Percentiles rank a stretch among this genome's conserved stretches.
Evolutionary conservation across 2,797 vertebrate species (phyloP).

Genomic region (Aratinga solstitialis): DNA sequence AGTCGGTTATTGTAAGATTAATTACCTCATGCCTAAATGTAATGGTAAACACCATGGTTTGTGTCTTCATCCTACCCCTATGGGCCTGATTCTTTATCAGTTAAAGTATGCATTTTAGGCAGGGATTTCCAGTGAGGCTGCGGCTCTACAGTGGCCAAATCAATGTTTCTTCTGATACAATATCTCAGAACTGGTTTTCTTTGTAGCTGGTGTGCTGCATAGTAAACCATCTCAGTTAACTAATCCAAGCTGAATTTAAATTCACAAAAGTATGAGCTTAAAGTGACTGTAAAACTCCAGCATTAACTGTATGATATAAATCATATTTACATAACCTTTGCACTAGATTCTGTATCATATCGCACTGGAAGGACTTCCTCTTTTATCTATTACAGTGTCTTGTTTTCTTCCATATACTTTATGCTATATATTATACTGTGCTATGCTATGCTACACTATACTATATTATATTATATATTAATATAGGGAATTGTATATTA

Average conservation of each 20-base stretch:
- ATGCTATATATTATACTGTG: not conserved
- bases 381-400: not conserved
- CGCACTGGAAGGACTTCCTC: not conserved
- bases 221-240: not conserved
- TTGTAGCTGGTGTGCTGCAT: not conserved
- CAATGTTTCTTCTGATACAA: not conserved
- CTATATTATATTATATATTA: not conserved
- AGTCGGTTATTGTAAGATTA: not conserved
- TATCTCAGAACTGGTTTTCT: not conserved
- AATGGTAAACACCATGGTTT: not conserved
- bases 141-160: not conserved
- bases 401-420: not conserved
- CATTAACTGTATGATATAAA: not conserved
- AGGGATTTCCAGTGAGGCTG: not conserved
- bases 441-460: not conserved
- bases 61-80: not conserved
- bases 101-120: not conserved
- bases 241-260: not conserved
- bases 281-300: not conserved
- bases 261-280: not conserved
- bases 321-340: not conserved
- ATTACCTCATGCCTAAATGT: not conserved
- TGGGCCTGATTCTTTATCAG: not conserved
- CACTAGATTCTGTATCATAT: not conserved
- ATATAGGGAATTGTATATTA: not conserved